A percentile compares a stretch with the other conserved stretches of the same genome.
Conservation (phyloP, 2,888 invertebrate species). For the Leptopilina syphax region DNA sequence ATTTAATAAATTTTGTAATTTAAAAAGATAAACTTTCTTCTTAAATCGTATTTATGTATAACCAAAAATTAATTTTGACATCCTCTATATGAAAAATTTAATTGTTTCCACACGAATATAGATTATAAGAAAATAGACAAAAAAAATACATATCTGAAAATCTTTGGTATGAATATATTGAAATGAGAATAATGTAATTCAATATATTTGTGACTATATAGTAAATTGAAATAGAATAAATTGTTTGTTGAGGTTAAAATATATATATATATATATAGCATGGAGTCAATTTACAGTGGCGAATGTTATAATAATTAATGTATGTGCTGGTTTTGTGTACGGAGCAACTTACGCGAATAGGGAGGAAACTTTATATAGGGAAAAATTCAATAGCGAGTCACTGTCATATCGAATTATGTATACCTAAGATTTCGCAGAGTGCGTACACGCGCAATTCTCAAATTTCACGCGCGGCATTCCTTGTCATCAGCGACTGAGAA, state of each 20-base stretch:
- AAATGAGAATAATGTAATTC: not conserved
- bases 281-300: not conserved
- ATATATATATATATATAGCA: not conserved
- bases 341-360: conserved; percentile 34
- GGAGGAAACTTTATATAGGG: conserved; percentile 69
- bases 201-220: not conserved
- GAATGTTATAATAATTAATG: conserved; percentile 16
- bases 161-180: no score
- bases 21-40: no score
- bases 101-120: no score
- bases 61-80: no score
- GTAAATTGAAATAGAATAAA: conserved; percentile 17
- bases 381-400: conserved; percentile 65
- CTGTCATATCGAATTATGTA: conserved; percentile 73
- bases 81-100: no score
- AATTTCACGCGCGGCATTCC: conserved; percentile 71
- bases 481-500: conserved; percentile 61
- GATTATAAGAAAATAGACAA: no score
- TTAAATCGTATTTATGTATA: no score
- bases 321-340: not conserved
- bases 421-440: conserved; percentile 69
- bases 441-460: conserved; percentile 65
- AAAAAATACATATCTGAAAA: no score
- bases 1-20: no score
- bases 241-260: not conserved